phyloP scores from a whole-genome alignment of 2,888 invertebrate genomes.

The Cephus runcator region DNA sequence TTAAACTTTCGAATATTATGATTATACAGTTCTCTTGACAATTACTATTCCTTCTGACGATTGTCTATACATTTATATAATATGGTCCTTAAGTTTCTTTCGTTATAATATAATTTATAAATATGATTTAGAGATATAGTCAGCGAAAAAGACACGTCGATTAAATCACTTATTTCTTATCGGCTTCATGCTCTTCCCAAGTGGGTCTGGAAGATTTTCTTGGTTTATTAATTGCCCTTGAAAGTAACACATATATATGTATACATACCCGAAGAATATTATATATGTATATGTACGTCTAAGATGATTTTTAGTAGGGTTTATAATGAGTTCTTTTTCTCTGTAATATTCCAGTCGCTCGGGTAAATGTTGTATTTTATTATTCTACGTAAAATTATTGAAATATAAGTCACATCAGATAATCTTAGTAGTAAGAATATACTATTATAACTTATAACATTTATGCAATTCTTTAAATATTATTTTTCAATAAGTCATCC shows the following conservation, averaged over 20 bases:
- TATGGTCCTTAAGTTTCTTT: constrained; percentile 38
- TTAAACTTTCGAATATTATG: not conserved
- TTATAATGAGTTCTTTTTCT: not conserved
- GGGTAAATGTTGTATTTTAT: not conserved
- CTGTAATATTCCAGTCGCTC: not conserved
- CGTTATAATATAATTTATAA: not conserved
- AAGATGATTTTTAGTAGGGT: not conserved
- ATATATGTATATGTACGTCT: not conserved
- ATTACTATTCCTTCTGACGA: constrained; percentile 29
- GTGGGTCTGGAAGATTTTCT: not conserved
- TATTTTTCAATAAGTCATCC: not conserved
- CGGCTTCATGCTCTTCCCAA: not conserved
- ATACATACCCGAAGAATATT: not conserved
- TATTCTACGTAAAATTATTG: not conserved
- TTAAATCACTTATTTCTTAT: constrained; percentile 13
- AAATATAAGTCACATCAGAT: not conserved
- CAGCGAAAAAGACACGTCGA: constrained; percentile 25
- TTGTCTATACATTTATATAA: constrained; percentile 44
- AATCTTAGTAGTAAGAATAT: not conserved
- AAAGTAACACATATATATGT: not conserved
- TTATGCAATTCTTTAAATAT: not conserved
- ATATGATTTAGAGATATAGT: constrained; percentile 16
- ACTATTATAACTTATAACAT: constrained; percentile 2
- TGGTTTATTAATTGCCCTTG: not conserved
- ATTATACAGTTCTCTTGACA: not conserved